These are phyloP conservation scores for Hyposoter dolosus DNA, from an alignment of 2,888 invertebrate genomes.

Conservation along the genomic window DNA sequence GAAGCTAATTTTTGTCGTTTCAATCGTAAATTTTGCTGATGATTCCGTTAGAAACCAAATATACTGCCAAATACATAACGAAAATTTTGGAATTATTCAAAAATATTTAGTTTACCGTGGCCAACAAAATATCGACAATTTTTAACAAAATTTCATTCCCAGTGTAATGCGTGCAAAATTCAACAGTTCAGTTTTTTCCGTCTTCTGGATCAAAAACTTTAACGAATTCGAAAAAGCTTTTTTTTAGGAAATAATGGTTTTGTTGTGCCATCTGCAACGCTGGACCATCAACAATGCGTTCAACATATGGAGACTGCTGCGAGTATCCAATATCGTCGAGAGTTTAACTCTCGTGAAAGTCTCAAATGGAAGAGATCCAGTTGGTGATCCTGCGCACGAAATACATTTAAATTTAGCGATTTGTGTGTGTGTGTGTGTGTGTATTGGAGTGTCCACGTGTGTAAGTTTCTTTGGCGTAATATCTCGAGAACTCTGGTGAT, in stretches of 20 bases:
- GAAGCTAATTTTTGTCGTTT: too few species aligned
- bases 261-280: neutral
- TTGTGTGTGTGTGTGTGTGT: neutral
- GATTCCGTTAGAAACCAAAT: too few species aligned
- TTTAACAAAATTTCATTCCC: too few species aligned
- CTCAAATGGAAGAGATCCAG: slow-evolving; percentile 24
- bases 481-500: slow-evolving; percentile 33
- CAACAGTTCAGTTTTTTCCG: neutral
- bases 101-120: too few species aligned
- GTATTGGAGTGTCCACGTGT: too few species aligned
- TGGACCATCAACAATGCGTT: slow-evolving; percentile 20
- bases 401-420: neutral
- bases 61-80: too few species aligned
- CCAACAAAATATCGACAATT: too few species aligned
- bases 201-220: neutral
- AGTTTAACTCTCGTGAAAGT: slow-evolving; percentile 39
- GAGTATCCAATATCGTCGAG: slow-evolving; percentile 54
- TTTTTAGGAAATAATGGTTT: slow-evolving; percentile 3
- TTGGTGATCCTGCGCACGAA: slow-evolving; percentile 29
- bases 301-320: slow-evolving; percentile 44
- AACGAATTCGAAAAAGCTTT: neutral
- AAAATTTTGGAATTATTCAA: too few species aligned
- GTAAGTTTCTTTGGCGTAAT: slow-evolving; percentile 28
- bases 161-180: too few species aligned
- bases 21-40: too few species aligned